Evolutionary conservation across 2,888 invertebrate species (phyloP), one percentile per base, ranked within the genome.

Genomic region (Erebia epiphron): DNA sequence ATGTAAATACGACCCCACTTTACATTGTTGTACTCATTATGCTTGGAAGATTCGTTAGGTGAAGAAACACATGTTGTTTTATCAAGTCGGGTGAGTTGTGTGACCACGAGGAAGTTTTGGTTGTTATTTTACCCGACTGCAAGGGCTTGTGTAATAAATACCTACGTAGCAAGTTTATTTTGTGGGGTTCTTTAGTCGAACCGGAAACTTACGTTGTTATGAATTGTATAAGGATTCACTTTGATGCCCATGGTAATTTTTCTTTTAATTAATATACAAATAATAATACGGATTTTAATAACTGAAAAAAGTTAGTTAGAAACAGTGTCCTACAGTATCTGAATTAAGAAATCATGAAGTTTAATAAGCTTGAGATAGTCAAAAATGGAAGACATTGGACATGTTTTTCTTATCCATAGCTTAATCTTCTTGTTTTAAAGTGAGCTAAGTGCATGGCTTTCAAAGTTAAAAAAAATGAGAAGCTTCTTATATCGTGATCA

Each of bases 51-150:
- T 92, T 92, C 92, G 92, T 92, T 92, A 93, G 92, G 93, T 92
- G 93, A 93, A 92, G 92, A 92, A 93, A 93, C 93, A 93, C 85
- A 89, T 93, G 93, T 93, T 92, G 92, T 92, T 91, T 92, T 92
- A 92, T 92, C 87, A 81, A 82, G 82, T 80, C 80, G 80, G 70
- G 73, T 72, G 62, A 68, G 41, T 41, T 76, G 85, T 81, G 82
- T 73, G 77, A 85, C 16, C 43, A 75, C 46, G 52, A 65, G 86
- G 80, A 88, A 90, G 86, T 88, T 67, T 63, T 70, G 56, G 26
- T 8, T 14, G 18, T 16, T 3, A 7, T 49, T 21, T 49, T 7
- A 9, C 11, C 18, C 35, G 7, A 14, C n/a, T 11, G 58, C 35
- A 11, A 35, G 16, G 11, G 11, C n/a, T n/a, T n/a, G n/a, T n/a